Percentiles rank a stretch among this genome's conserved stretches.
These are phyloP conservation scores for Lineus longissimus DNA, from an alignment of 1,140 invertebrate genomes.

Conservation along the genomic window DNA sequence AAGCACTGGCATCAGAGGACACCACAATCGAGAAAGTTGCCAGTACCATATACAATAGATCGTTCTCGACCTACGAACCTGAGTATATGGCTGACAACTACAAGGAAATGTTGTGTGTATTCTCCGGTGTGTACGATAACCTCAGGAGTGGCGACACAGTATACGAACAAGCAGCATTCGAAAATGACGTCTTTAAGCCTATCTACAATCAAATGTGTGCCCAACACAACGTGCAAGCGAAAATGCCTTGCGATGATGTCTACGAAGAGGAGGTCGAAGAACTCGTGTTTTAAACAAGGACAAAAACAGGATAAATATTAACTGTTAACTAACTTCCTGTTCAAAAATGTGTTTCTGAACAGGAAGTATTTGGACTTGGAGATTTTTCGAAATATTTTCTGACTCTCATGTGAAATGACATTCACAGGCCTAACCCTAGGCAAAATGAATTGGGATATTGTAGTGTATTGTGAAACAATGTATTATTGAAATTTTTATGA, in stretches of 20 bases:
- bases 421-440: constrained; percentile 4
- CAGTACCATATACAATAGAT: background rate
- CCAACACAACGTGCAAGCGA: background rate
- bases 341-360: background rate
- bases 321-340: background rate
- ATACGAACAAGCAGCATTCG: constrained; percentile 2
- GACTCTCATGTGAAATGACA: background rate
- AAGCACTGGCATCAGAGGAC: background rate
- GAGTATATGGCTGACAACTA: background rate
- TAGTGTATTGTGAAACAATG: background rate
- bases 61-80: background rate
- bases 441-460: background rate
- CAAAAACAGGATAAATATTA: no score
- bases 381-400: background rate
- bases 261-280: background rate
- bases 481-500: background rate
- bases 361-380: no score
- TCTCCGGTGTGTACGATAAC: background rate
- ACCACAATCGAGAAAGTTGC: background rate
- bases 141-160: background rate
- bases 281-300: background rate
- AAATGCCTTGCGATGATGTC: background rate
- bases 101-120: constrained; percentile 5
- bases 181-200: constrained; percentile 2
- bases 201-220: background rate